phyloP scores from a whole-genome alignment of 2,888 invertebrate species.

The Leptodirus hochenwartii region DNA sequence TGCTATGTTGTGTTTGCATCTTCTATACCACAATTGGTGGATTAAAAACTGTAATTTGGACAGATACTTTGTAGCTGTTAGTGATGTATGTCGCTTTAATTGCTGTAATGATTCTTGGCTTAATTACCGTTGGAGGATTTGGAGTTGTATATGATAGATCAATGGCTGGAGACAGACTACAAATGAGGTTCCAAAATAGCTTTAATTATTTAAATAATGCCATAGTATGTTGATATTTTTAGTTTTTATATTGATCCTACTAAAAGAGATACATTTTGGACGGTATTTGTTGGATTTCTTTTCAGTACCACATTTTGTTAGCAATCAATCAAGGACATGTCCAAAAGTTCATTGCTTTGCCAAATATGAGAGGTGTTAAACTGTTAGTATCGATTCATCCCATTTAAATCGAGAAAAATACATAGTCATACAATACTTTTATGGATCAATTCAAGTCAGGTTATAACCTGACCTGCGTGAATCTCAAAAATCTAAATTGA shows the following conservation, averaged over 20 bases:
- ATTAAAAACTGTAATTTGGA: conserved; percentile 46
- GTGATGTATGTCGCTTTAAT: conserved; percentile 36
- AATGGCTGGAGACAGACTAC: conserved; percentile 34
- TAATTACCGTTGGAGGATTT: conserved; percentile 35
- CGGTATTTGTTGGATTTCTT: conserved; percentile 38
- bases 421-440: too few species aligned
- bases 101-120: conserved; percentile 36
- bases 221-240: too few species aligned
- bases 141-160: conserved; percentile 37
- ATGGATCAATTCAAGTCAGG: too few species aligned
- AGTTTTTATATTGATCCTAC: conserved; percentile 42
- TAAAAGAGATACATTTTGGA: conserved; percentile 40
- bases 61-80: conserved; percentile 38
- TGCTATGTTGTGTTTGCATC: conserved; percentile 54
- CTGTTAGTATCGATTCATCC: too few species aligned
- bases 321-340: too few species aligned
- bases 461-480: too few species aligned
- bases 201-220: conserved; percentile 7
- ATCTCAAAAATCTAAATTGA: too few species aligned
- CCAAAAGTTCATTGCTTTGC: too few species aligned
- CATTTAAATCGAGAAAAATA: too few species aligned
- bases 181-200: conserved; percentile 1
- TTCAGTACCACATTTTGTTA: too few species aligned
- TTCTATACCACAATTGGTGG: conserved; percentile 59
- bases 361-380: too few species aligned